Evolutionary conservation across 2,797 vertebrate species (phyloP).

Genomic region (Eulemur coronatus): DNA sequence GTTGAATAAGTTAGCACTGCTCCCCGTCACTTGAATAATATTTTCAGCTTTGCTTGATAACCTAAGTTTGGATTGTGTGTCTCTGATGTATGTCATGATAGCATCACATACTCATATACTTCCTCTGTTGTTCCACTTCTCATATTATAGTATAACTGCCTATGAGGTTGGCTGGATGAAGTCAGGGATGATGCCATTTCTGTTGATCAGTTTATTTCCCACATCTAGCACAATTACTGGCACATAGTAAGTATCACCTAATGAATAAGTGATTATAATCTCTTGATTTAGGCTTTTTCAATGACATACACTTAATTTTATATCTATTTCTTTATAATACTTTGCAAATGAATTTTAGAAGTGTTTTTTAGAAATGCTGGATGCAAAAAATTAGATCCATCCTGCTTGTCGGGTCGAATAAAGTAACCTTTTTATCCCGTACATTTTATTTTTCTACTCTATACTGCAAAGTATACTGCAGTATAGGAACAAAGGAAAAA

Average conservation of each 20-base stretch:
- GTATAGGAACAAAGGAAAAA: slow-evolving; percentile 18
- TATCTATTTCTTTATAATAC: background rate
- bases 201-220: background rate
- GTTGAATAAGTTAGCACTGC: background rate
- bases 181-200: background rate
- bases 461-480: background rate
- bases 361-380: background rate
- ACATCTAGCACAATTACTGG: background rate
- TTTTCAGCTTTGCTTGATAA: background rate
- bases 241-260: background rate
- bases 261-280: background rate
- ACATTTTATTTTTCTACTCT: background rate
- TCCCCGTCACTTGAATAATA: background rate
- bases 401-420: background rate
- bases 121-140: background rate
- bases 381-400: background rate
- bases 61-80: background rate
- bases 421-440: background rate
- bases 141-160: background rate
- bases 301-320: background rate
- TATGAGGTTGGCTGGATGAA: background rate
- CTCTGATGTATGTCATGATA: background rate
- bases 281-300: background rate
- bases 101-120: background rate
- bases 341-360: background rate